A percentile compares a stretch with the other conserved stretches of the same genome.
These are phyloP conservation scores for Tricholaema leucomelas DNA, from an alignment of 2,113 vertebrate genomes.

Conservation along the genomic window DNA sequence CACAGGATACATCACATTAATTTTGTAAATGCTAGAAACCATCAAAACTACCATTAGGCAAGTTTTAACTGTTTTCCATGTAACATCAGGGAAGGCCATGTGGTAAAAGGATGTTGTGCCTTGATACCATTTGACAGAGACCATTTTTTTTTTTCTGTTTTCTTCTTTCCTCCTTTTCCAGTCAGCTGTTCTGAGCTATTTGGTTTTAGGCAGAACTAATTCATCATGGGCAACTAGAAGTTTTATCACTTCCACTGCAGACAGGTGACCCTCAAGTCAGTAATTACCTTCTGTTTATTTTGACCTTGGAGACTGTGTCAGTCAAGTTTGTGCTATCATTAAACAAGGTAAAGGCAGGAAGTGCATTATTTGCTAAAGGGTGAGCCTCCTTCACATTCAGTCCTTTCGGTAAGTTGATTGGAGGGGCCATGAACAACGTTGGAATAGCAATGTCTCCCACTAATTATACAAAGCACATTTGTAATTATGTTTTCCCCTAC, in stretches of 20 bases:
- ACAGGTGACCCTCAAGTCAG: background rate
- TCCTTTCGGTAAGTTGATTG: background rate
- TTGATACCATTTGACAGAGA: background rate
- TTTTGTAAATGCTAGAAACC: background rate
- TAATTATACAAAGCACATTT: background rate
- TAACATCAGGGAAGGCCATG: background rate
- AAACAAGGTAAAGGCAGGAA: background rate
- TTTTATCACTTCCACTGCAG: background rate
- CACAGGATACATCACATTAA: background rate
- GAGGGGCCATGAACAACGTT: background rate
- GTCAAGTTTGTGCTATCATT: background rate
- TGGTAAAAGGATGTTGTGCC: background rate
- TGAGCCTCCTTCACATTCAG: background rate
- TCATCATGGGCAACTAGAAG: background rate
- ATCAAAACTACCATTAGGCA: background rate
- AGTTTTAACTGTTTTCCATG: background rate
- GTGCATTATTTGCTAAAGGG: background rate
- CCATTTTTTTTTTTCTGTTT: fast-evolving
- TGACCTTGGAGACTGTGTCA: background rate
- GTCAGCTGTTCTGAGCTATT: background rate
- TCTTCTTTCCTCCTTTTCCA: background rate
- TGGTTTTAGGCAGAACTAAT: background rate
- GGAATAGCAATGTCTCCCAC: background rate
- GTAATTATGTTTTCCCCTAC: background rate
- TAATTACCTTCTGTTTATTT: background rate